These are phyloP conservation scores for Pterocles burchelli DNA, from an alignment of 2,113 vertebrate genomes.

Conservation along the genomic window DNA sequence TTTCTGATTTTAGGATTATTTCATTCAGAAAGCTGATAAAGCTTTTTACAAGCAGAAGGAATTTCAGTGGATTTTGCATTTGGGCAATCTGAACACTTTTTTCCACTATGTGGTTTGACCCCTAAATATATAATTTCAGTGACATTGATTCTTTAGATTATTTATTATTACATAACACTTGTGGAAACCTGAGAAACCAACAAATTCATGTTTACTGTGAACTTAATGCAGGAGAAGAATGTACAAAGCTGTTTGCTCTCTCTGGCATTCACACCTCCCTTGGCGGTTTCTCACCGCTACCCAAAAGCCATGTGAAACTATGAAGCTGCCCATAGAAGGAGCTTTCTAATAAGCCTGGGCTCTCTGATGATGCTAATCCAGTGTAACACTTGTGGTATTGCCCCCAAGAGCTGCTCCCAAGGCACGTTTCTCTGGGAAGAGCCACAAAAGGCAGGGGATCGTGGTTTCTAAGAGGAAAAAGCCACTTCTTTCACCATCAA, in stretches of 20 bases:
- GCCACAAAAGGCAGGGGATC: background rate
- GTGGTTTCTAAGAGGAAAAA: background rate
- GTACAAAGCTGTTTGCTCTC: background rate
- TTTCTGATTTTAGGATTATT: background rate
- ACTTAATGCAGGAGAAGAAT: background rate
- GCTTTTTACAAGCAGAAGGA: background rate
- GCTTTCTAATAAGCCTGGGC: background rate
- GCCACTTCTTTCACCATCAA: background rate
- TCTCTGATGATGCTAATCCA: background rate
- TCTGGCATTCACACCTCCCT: background rate
- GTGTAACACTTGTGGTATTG: background rate
- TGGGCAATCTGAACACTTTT: background rate
- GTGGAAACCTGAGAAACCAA: background rate
- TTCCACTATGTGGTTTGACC: background rate
- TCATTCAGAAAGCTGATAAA: background rate
- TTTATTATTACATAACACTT: background rate
- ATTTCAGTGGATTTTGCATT: background rate
- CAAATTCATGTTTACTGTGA: background rate
- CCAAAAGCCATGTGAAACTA: background rate
- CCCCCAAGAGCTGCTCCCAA: background rate
- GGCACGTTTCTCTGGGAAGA: background rate
- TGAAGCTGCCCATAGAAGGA: background rate
- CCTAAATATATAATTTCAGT: background rate
- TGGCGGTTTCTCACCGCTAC: accelerated
- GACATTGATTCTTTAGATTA: background rate